Evolutionary conservation across 2,797 vertebrate genomes (phyloP).

Genomic region (Borostomias antarcticus): DNA sequence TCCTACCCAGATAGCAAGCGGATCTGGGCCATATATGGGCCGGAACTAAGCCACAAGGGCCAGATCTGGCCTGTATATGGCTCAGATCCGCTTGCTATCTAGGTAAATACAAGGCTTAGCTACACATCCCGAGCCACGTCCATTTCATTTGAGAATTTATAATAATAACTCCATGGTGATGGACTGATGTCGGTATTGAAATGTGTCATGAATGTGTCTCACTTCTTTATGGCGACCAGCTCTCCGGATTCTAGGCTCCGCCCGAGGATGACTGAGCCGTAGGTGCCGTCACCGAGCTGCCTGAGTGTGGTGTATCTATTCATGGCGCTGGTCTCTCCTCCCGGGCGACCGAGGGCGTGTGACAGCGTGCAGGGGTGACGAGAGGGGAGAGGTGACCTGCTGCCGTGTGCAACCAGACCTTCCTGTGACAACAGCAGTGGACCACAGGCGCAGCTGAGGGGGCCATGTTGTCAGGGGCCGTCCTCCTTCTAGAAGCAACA

Average conservation of each 20-base stretch:
- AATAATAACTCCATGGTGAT: neutral
- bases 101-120: neutral
- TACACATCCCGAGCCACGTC: neutral
- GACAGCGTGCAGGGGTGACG: constrained; percentile 27
- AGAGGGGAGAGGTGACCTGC: constrained; percentile 42
- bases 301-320: constrained; percentile 92
- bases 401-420: constrained; percentile 84
- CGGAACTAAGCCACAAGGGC: too few species aligned
- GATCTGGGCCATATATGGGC: too few species aligned
- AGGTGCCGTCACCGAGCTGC: constrained; percentile 96
- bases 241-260: constrained; percentile 93
- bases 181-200: neutral
- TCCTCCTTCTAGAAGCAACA: constrained; percentile 49
- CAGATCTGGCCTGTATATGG: too few species aligned
- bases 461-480: constrained; percentile 68
- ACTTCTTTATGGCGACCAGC: constrained; percentile 96
- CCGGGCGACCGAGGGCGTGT: constrained; percentile 37
- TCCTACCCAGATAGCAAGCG: too few species aligned
- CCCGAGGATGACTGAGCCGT: constrained; percentile 93
- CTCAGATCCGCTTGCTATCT: too few species aligned
- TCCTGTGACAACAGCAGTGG: constrained; percentile 83
- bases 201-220: constrained; percentile 51
- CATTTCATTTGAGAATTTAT: neutral
- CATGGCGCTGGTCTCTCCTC: constrained; percentile 77
- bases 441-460: constrained; percentile 54